phyloP scores from a whole-genome alignment of 2,888 invertebrate genomes.

The Urechis unicinctus region DNA sequence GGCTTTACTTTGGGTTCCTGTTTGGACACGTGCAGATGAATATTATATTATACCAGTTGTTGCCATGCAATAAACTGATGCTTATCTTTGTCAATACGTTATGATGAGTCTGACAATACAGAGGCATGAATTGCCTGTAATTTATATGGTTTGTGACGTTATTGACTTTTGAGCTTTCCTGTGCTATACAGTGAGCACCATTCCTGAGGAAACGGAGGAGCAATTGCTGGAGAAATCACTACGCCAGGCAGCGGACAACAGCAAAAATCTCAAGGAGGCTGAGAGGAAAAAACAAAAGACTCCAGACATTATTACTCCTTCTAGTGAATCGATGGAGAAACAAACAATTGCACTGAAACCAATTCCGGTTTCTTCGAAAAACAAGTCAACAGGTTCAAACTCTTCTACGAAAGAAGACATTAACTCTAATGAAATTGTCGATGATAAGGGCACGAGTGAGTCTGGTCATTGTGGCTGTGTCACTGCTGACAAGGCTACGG shows the following conservation, averaged over 20 bases:
- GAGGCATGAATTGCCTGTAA: too few relatives aligned
- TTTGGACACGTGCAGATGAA: too few relatives aligned
- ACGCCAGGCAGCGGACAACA: background rate
- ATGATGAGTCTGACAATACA: too few relatives aligned
- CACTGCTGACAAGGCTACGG: background rate
- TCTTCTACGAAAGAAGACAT: background rate
- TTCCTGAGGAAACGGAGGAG: conserved; percentile 5
- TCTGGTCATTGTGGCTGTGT: background rate
- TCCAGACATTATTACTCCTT: too few relatives aligned
- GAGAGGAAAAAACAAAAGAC: background rate
- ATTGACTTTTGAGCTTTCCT: background rate
- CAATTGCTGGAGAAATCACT: background rate
- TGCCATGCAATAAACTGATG: too few relatives aligned
- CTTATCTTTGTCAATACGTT: too few relatives aligned
- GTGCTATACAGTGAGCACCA: conserved; percentile 5
- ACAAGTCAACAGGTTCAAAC: background rate
- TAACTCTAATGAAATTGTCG: too few relatives aligned
- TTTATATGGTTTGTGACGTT: too few relatives aligned
- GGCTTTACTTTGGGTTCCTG: too few relatives aligned
- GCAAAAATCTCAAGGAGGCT: background rate
- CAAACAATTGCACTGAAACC: background rate
- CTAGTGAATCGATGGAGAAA: background rate
- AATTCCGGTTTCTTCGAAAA: background rate
- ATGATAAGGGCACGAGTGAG: background rate
- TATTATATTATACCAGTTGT: too few relatives aligned